Percentiles rank a stretch among this genome's conserved stretches.
These are phyloP conservation scores for Tachysurus vachellii DNA, from an alignment of 2,113 vertebrate genomes.

Conservation along the genomic window DNA sequence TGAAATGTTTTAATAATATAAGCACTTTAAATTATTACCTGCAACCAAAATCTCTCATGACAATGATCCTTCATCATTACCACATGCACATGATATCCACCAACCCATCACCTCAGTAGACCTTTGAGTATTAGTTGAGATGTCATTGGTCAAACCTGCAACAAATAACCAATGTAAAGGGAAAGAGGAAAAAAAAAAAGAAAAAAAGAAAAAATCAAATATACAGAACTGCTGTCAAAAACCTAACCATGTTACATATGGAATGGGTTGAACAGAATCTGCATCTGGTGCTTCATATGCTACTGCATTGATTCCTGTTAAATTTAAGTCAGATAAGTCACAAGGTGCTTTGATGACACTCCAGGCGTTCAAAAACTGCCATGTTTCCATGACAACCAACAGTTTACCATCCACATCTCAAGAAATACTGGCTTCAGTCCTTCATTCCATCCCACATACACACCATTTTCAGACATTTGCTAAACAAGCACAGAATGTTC, in stretches of 20 bases:
- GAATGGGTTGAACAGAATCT: neutral
- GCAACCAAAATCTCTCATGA: constrained; percentile 1
- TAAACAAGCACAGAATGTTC: neutral
- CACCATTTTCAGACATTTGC: neutral
- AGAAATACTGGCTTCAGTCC: constrained; percentile 6
- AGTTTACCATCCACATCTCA: constrained; percentile 25
- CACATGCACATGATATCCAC: constrained; percentile 13
- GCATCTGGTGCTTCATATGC: neutral
- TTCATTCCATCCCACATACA: constrained; percentile 4
- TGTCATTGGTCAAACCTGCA: neutral
- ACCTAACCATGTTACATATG: constrained; percentile 9
- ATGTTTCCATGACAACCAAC: constrained; percentile 63
- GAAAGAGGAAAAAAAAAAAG: neutral
- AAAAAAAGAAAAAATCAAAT: neutral
- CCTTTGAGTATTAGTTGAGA: neutral
- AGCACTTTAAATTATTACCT: neutral
- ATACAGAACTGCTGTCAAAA: neutral
- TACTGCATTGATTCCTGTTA: neutral
- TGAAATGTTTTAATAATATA: constrained; percentile 1
- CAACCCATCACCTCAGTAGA: neutral
- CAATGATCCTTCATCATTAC: neutral
- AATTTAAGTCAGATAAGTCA: constrained; percentile 26
- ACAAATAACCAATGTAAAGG: too few relatives aligned
- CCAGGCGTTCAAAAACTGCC: constrained; percentile 11
- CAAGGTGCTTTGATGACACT: constrained; percentile 36